Conservation (phyloP, 2,888 invertebrate species). For the Ariolimax columbianus region DNA sequence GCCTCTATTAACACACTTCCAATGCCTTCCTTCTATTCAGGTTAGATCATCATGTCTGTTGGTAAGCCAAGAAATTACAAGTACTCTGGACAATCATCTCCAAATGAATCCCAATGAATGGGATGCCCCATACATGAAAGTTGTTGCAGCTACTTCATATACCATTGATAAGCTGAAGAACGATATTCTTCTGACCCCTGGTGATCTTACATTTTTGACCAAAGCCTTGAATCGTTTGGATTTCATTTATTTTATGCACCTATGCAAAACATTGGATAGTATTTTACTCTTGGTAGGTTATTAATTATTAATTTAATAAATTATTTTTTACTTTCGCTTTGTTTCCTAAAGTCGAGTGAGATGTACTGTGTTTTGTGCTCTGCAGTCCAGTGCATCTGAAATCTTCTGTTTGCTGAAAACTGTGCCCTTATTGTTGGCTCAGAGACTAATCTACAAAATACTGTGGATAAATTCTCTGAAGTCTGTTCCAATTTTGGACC, state of each 20-base stretch:
- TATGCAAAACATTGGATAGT: not conserved
- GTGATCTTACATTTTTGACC: not conserved
- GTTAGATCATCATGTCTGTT: not conserved
- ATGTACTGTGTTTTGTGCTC: no score
- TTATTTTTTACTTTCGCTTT: no score
- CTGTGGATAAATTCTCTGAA: no score
- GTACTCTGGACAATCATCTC: not conserved
- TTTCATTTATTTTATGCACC: not conserved
- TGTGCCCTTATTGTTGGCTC: no score
- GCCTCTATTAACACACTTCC: no score
- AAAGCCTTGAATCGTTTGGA: not conserved
- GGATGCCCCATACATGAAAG: slow-evolving; percentile 5
- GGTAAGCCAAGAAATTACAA: not conserved
- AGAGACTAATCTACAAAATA: no score
- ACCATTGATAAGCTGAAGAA: not conserved
- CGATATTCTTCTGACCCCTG: not conserved
- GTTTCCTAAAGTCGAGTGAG: no score
- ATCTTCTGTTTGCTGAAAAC: no score
- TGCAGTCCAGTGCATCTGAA: no score
- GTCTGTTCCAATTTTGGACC: no score
- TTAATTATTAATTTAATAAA: no score
- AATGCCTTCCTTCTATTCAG: not conserved
- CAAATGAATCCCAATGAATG: not conserved
- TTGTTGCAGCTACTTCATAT: not conserved
- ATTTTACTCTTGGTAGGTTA: not conserved